These are phyloP conservation scores for Chascanopsetta lugubris DNA, from an alignment of 2,113 vertebrate species.

Conservation along the genomic window DNA sequence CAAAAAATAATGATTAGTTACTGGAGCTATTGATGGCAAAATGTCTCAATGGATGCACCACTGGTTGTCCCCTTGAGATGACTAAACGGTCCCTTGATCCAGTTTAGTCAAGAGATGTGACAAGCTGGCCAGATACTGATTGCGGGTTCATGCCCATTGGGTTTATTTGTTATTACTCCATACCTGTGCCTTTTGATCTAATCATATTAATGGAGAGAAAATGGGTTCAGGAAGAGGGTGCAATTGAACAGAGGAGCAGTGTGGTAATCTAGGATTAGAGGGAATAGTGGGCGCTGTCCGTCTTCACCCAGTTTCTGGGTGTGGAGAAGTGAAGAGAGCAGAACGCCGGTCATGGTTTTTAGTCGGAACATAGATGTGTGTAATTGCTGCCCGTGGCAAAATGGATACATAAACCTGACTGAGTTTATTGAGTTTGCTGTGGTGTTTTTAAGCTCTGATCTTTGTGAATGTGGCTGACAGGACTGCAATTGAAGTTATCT, in stretches of 20 bases:
- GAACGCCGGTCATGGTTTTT: constrained; percentile 63
- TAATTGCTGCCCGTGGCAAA: constrained; percentile 70
- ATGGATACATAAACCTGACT: constrained; percentile 46
- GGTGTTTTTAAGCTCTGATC: constrained; percentile 42
- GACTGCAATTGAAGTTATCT: constrained; percentile 17
- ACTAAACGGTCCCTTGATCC: too few relatives aligned
- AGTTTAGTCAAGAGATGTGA: constrained; percentile 9
- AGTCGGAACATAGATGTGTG: constrained; percentile 59
- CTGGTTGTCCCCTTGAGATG: too few relatives aligned
- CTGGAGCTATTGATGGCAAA: not conserved
- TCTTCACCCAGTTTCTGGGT: constrained; percentile 78
- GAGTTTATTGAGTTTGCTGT: constrained; percentile 29
- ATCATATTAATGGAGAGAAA: constrained; percentile 35
- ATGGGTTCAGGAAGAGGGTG: constrained; percentile 30
- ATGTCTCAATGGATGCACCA: not conserved
- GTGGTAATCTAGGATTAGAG: constrained; percentile 69
- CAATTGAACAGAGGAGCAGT: constrained; percentile 30
- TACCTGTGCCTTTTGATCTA: constrained; percentile 50
- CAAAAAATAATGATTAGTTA: not conserved
- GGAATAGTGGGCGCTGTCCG: constrained; percentile 38
- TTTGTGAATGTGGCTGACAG: constrained; percentile 8
- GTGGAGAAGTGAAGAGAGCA: constrained; percentile 32
- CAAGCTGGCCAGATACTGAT: constrained; percentile 16
- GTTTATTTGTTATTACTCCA: constrained; percentile 21
- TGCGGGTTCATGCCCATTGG: constrained; percentile 17